phyloP scores from a whole-genome alignment of 2,888 invertebrate genomes.

The Aleiodes testaceus region DNA sequence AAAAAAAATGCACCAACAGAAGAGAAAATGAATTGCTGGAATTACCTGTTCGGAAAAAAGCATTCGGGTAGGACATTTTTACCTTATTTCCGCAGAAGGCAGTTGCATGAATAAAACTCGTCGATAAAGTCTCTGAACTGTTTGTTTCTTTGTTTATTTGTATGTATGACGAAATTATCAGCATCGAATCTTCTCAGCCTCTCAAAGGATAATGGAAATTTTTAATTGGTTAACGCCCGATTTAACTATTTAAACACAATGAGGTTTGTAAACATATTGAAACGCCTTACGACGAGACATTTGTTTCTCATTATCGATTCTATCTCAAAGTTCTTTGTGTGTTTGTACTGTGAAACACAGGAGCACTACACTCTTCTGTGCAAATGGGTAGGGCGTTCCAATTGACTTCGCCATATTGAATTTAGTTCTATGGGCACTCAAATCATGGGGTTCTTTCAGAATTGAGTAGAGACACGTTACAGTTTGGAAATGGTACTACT shows the following conservation, averaged over 20 bases:
- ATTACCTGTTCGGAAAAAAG: constrained; percentile 67
- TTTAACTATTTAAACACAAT: background rate
- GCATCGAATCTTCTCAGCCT: background rate
- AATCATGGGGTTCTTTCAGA: constrained; percentile 61
- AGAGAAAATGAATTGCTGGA: constrained; percentile 59
- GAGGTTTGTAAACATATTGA: constrained; percentile 3
- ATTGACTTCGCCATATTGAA: constrained; percentile 72
- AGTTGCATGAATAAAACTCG: background rate
- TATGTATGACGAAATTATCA: background rate
- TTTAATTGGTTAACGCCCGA: too few relatives aligned
- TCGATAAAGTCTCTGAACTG: background rate
- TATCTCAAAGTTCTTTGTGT: constrained; percentile 59
- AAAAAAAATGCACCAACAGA: background rate
- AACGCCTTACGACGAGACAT: constrained; percentile 3
- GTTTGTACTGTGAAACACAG: constrained; percentile 36
- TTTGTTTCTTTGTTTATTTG: too few relatives aligned
- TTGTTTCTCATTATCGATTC: constrained; percentile 62
- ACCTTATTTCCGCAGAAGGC: constrained; percentile 44
- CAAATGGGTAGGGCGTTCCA: constrained; percentile 61
- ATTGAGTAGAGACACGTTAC: constrained; percentile 49
- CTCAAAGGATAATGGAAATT: background rate
- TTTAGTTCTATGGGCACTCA: constrained; percentile 70
- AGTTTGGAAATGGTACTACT: constrained; percentile 43
- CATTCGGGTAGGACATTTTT: constrained; percentile 56
- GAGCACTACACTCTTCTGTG: constrained; percentile 55